These are phyloP conservation scores for Cryptophagus acutangulus DNA, from an alignment of 2,888 invertebrate genomes.

Conservation along the genomic window DNA sequence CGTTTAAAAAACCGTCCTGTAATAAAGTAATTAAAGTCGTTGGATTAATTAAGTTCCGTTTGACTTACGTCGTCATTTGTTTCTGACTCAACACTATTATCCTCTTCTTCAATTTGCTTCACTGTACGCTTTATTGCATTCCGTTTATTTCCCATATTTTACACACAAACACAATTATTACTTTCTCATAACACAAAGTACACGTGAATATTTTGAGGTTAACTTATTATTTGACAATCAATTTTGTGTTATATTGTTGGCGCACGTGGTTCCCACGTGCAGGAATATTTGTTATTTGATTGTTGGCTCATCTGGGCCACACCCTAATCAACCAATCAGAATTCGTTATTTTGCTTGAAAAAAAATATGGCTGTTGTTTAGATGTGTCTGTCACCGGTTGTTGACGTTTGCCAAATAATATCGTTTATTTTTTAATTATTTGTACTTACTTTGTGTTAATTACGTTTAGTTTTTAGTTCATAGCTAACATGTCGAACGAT, in stretches of 20 bases:
- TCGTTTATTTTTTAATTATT: conserved; percentile 12
- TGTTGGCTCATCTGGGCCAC: conserved; percentile 12
- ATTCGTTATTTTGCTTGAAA: conserved; percentile 9
- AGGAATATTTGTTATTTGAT: not conserved
- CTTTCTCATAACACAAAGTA: conserved; percentile 1
- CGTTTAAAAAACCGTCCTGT: conserved; percentile 27
- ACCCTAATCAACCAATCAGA: conserved; percentile 15
- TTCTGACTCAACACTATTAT: conserved; percentile 9
- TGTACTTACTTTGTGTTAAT: conserved; percentile 19
- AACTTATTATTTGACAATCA: too few species aligned
- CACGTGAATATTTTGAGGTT: too few species aligned
- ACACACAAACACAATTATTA: not conserved
- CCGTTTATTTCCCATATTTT: conserved; percentile 27
- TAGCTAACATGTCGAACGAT: conserved; percentile 54
- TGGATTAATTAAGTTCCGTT: conserved; percentile 5
- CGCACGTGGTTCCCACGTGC: not conserved
- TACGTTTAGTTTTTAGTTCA: too few species aligned
- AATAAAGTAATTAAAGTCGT: conserved; percentile 6
- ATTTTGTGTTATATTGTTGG: not conserved
- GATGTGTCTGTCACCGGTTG: conserved; percentile 1
- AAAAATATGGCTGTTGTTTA: not conserved
- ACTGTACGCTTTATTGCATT: conserved; percentile 19
- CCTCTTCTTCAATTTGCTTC: conserved; percentile 8
- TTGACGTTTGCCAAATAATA: conserved; percentile 10
- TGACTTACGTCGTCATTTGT: conserved; percentile 22